phyloP scores from a whole-genome alignment of 2,888 invertebrate genomes.

The Charanyca ferruginea region DNA sequence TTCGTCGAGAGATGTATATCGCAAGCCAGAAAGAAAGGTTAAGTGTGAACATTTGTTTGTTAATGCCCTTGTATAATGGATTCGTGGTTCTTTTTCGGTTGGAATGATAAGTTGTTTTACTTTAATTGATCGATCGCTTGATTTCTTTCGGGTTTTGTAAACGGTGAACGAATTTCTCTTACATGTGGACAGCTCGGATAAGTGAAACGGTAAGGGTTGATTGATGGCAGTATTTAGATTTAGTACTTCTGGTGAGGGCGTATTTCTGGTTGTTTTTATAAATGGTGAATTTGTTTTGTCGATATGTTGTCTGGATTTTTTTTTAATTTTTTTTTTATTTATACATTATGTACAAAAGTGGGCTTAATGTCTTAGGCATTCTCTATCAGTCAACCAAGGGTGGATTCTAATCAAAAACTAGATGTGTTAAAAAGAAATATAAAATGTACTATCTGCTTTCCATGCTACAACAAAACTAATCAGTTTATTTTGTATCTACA shows the following conservation, averaged over 20 bases:
- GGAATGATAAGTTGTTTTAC: slow-evolving; percentile 85
- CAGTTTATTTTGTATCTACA: too few relatives aligned
- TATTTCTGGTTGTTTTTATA: slow-evolving; percentile 15
- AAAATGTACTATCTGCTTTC: not conserved
- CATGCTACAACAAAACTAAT: not conserved
- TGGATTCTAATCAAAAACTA: not conserved
- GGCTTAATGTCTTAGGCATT: too few relatives aligned
- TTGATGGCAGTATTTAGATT: slow-evolving; percentile 56
- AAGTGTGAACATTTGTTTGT: slow-evolving; percentile 91
- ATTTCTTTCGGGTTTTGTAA: slow-evolving; percentile 66
- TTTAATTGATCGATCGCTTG: slow-evolving; percentile 81
- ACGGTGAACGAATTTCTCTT: slow-evolving; percentile 66
- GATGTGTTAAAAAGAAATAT: not conserved
- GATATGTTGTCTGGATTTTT: not conserved
- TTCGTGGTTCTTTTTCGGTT: slow-evolving; percentile 82
- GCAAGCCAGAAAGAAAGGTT: slow-evolving; percentile 87
- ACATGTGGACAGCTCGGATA: slow-evolving; percentile 61
- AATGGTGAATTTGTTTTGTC: not conserved
- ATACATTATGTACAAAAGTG: too few relatives aligned
- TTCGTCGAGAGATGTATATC: slow-evolving; percentile 88
- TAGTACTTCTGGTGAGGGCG: slow-evolving; percentile 8
- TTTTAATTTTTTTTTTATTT: too few relatives aligned
- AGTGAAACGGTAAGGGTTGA: slow-evolving; percentile 58
- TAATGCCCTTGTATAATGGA: slow-evolving; percentile 89
- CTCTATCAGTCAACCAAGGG: too few relatives aligned